phyloP scores from a whole-genome alignment of 1,140 invertebrate genomes.

The Zaprionus tsacasi region DNA sequence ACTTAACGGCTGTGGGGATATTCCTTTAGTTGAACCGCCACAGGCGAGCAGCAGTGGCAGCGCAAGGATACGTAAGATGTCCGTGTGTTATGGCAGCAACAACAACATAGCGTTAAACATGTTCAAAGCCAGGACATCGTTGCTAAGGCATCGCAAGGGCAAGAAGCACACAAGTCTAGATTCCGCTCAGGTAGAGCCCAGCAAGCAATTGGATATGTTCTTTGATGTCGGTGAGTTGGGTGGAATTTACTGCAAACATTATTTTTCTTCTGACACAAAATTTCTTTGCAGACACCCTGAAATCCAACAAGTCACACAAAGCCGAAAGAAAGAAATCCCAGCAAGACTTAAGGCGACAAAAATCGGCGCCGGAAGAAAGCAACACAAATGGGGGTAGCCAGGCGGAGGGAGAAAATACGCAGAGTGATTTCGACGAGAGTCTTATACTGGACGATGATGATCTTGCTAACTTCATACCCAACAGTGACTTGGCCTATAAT shows the following conservation, averaged over 20 bases:
- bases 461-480: constrained; percentile 78
- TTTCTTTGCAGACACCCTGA: constrained; percentile 60
- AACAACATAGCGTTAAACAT: constrained; percentile 64
- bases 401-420: constrained; percentile 49
- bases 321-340: constrained; percentile 52
- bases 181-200: constrained; percentile 12
- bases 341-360: constrained; percentile 7
- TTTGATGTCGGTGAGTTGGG: constrained; percentile 61
- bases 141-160: constrained; percentile 59
- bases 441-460: constrained; percentile 81
- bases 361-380: constrained; percentile 14
- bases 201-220: constrained; percentile 59
- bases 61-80: constrained; percentile 65
- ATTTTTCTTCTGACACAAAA: background rate
- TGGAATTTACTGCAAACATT: background rate
- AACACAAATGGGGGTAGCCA: constrained; percentile 15
- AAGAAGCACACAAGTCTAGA: constrained; percentile 64
- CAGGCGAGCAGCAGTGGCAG: background rate
- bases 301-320: constrained; percentile 47
- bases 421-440: constrained; percentile 74
- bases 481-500: constrained; percentile 77
- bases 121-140: constrained; percentile 30
- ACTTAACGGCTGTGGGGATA: constrained; percentile 68
- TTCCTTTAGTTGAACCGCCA: constrained; percentile 52
- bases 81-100: constrained; percentile 76